Percentiles rank a stretch among this genome's conserved stretches.
These are phyloP conservation scores for Petrolisthes cinctipes DNA, from an alignment of 2,888 invertebrate species.

Conservation along the genomic window DNA sequence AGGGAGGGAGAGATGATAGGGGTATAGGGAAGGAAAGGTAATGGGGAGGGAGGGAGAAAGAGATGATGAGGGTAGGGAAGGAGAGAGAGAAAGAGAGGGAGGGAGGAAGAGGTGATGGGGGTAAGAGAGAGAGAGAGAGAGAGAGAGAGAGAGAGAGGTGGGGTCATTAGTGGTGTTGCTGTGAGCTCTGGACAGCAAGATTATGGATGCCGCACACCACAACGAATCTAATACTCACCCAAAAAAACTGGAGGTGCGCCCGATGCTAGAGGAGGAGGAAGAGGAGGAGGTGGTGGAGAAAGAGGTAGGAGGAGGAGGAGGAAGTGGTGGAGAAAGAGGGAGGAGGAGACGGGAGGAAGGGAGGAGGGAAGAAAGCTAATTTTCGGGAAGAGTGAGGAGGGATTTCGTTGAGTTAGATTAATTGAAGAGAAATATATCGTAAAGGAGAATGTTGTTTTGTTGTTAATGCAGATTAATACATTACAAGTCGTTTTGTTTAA, in stretches of 20 bases:
- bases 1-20: no score
- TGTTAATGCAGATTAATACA: no score
- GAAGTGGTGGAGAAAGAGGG: background rate
- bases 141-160: background rate
- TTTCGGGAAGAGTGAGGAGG: background rate
- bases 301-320: background rate
- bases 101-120: background rate
- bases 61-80: no score
- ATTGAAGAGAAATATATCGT: no score
- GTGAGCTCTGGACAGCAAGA: slow-evolving; percentile 46
- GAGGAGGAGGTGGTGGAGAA: background rate
- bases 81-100: no score
- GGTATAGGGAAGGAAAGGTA: no score
- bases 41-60: no score
- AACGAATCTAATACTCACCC: slow-evolving; percentile 37
- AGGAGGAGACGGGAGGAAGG: no score
- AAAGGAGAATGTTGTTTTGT: no score
- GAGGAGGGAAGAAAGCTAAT: background rate
- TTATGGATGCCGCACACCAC: slow-evolving; percentile 44
- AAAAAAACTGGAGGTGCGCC: slow-evolving; percentile 13
- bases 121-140: background rate
- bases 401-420: no score
- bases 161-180: slow-evolving; percentile 43
- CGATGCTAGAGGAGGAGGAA: background rate
- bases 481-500: no score